These are phyloP conservation scores for Ctenomys sociabilis DNA, from an alignment of 2,113 vertebrate species.

Conservation along the genomic window DNA sequence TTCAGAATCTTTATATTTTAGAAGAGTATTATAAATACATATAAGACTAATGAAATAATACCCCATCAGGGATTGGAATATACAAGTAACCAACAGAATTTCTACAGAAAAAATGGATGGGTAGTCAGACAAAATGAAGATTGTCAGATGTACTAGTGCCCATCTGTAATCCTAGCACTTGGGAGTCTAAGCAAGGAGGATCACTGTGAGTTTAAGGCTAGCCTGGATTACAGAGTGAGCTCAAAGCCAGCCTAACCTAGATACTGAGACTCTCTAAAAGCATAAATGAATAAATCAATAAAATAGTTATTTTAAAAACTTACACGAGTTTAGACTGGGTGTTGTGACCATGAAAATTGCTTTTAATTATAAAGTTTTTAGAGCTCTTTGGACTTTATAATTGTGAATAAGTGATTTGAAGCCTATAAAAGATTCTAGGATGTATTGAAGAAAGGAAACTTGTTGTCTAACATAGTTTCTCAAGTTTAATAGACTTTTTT, in stretches of 20 bases:
- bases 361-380: conserved; percentile 53
- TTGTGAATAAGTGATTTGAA: not conserved
- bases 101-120: conserved; percentile 8
- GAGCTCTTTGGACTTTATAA: conserved; percentile 14
- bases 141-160: not conserved
- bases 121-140: not conserved
- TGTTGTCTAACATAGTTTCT: conserved; percentile 52
- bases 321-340: not conserved
- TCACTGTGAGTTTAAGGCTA: not conserved
- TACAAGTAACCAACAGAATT: not conserved
- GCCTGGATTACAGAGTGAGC: not conserved
- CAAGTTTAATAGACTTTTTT: not conserved
- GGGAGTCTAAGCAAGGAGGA: not conserved
- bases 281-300: not conserved
- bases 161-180: not conserved
- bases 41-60: conserved; percentile 37
- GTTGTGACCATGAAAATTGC: conserved; percentile 26
- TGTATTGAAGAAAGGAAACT: conserved; percentile 24
- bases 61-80: not conserved
- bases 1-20: conserved; percentile 50
- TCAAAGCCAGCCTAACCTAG: not conserved
- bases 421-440: conserved; percentile 30
- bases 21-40: not conserved
- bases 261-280: not conserved
- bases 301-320: not conserved